phyloP scores from a whole-genome alignment of 1,140 invertebrate genomes.

The Bradysia coprophila region DNA sequence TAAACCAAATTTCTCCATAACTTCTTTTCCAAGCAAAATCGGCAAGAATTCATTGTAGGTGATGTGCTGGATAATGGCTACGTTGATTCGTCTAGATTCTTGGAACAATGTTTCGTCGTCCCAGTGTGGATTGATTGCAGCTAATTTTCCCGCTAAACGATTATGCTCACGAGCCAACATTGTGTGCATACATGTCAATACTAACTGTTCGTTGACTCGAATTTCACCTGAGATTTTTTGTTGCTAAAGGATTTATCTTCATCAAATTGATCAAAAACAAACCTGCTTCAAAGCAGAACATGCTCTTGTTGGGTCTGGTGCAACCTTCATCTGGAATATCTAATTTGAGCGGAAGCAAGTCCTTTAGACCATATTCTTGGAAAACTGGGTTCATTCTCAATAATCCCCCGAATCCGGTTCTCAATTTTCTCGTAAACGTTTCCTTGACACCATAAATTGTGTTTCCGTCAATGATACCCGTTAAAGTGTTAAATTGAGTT shows the following conservation, averaged over 20 bases:
- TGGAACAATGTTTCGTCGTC: constrained; percentile 89
- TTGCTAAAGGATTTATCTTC: not conserved
- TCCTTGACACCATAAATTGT: constrained; percentile 72
- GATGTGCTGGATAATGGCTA: constrained; percentile 82
- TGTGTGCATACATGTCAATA: constrained; percentile 79
- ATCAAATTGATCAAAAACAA: constrained; percentile 10
- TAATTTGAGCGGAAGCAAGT: constrained; percentile 72
- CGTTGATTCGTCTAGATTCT: constrained; percentile 73
- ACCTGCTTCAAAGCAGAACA: constrained; percentile 86
- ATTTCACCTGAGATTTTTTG: constrained; percentile 53
- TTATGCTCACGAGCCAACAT: constrained; percentile 81
- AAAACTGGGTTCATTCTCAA: constrained; percentile 79
- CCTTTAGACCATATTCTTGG: constrained; percentile 69
- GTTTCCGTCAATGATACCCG: constrained; percentile 64
- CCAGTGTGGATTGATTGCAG: constrained; percentile 80
- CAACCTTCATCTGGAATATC: constrained; percentile 87
- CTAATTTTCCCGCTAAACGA: constrained; percentile 53
- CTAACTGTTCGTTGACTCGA: constrained; percentile 82
- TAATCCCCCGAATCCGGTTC: constrained; percentile 57
- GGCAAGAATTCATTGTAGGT: constrained; percentile 91
- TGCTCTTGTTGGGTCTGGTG: constrained; percentile 64
- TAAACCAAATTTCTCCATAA: constrained; percentile 81
- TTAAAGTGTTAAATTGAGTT: constrained; percentile 63
- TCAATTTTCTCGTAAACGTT: constrained; percentile 53
- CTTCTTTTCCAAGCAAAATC: constrained; percentile 78